Conservation (phyloP, 2,888 invertebrate species). For the Aproaerema taeniolella region DNA sequence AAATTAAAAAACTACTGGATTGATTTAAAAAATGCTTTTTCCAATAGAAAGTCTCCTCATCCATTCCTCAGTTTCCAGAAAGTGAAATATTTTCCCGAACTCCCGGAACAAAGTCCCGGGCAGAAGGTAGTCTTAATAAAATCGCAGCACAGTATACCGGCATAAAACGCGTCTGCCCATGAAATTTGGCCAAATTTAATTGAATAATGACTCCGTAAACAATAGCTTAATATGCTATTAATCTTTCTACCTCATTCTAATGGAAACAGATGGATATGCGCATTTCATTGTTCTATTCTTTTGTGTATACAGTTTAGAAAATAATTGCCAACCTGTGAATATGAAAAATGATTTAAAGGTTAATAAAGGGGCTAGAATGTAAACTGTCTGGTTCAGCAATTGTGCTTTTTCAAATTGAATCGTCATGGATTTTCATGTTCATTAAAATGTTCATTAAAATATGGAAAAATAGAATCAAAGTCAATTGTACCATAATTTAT, state of each 20-base stretch:
- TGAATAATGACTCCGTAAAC: conserved; percentile 49
- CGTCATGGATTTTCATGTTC: background rate
- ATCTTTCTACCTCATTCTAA: conserved; percentile 33
- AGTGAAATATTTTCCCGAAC: no score
- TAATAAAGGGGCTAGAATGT: background rate
- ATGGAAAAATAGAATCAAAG: background rate
- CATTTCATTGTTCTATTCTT: conserved; percentile 35
- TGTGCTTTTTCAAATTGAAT: background rate
- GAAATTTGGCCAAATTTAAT: conserved; percentile 36
- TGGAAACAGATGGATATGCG: conserved; percentile 46
- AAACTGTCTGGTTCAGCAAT: background rate
- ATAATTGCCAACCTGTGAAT: background rate
- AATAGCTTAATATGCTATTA: conserved; percentile 47
- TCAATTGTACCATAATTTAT: no score
- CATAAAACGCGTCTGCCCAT: conserved; percentile 2
- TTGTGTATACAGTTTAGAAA: conserved; percentile 19
- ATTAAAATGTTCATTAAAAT: background rate
- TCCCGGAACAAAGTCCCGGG: no score
- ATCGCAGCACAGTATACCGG: background rate
- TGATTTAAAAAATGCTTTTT: no score
- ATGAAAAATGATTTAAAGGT: background rate
- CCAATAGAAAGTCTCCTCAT: no score
- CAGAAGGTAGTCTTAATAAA: background rate
- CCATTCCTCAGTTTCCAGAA: no score
- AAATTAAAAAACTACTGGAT: no score